Evolutionary conservation across 92 coral and sea anemone genomes (phyloP).

Genomic region (Nematostella vectensis): DNA sequence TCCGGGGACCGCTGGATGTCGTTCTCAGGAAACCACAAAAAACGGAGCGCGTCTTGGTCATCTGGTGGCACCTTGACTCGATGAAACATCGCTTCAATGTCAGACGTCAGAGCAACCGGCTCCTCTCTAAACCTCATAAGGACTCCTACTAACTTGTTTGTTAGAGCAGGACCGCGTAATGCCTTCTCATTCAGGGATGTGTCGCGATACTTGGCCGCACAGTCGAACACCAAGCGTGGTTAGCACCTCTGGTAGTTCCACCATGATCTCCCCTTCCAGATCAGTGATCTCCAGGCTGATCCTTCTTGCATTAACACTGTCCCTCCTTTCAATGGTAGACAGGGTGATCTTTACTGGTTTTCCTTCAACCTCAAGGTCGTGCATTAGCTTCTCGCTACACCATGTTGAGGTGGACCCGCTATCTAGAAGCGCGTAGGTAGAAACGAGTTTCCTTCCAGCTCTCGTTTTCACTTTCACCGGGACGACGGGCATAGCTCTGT

Average conservation of each 20-base stretch:
- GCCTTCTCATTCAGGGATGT: too few relatives aligned
- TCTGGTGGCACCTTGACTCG: too few relatives aligned
- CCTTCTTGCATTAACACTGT: constrained; percentile 15
- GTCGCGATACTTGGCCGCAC: too few relatives aligned
- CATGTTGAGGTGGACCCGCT: constrained; percentile 43
- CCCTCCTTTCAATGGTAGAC: constrained; percentile 31
- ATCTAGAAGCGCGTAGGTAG: constrained; percentile 30
- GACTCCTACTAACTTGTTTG: too few relatives aligned
- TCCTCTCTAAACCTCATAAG: too few relatives aligned
- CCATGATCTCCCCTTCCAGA: constrained; percentile 18
- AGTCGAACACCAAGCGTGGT: too few relatives aligned
- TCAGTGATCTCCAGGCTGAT: constrained; percentile 36
- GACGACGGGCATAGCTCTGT: constrained; percentile 33
- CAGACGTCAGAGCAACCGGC: too few relatives aligned
- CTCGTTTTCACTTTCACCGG: constrained; percentile 39
- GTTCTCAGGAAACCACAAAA: too few relatives aligned
- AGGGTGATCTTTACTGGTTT: constrained; percentile 20
- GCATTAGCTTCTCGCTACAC: constrained; percentile 21
- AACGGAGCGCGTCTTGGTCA: too few relatives aligned
- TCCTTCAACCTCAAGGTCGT: constrained; percentile 24
- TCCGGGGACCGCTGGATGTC: too few relatives aligned
- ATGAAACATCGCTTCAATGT: too few relatives aligned
- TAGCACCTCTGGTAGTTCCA: constrained; percentile 34
- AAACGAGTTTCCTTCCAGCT: constrained; percentile 12
- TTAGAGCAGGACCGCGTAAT: too few relatives aligned